Evolutionary conservation across 2,888 invertebrate genomes (phyloP), one percentile per base, ranked within the genome.

Genomic region (Mechanitis messenoides): DNA sequence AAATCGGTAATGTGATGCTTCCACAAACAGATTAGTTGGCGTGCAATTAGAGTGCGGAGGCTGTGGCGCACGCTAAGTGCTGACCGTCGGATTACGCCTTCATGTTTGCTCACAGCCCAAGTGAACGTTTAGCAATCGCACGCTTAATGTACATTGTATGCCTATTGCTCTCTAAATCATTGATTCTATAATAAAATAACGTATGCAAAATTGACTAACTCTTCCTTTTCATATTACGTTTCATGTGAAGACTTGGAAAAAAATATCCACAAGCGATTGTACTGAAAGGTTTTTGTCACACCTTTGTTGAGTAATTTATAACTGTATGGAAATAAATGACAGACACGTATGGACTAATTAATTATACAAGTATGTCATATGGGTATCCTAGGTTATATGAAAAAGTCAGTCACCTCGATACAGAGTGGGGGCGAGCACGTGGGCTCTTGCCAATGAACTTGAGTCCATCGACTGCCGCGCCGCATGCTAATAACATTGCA

Each of bases 401-500:
- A 70, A 68, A 75, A 82, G 87, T 86, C 87, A 87, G 77, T 86
- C 81, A 87, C 85, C 86, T 86, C 77, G 75, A 65, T 74, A 72
- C 72, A 75, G 71, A 74, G 74, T 75, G 83, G 75, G 75, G 76
- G 82, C 83, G 81, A 77, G 71, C 81, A 85, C 85, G 87, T 87
- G 83, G 84, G 84, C 70, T 72, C 69, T 82, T 79, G 83, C 79
- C 86, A 88, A 81, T 90, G 87, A 90, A 87, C 87, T 89, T 87
- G 85, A 68, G 60, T 63, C 60, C 68, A 69, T 69, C 71, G 70
- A 69, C 71, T 71, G 72, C 68, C 72, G 75, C 74, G 67, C 68
- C 75, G 78, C 78, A 81, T 80, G 77, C 76, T 81, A 82, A 84
- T 28, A 31, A 50, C 28, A 31, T 31, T 50, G 50, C 50, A 50